Evolutionary conservation across 92 coral and sea anemone genomes (phyloP).

Genomic region (Pocillopora grandis): DNA sequence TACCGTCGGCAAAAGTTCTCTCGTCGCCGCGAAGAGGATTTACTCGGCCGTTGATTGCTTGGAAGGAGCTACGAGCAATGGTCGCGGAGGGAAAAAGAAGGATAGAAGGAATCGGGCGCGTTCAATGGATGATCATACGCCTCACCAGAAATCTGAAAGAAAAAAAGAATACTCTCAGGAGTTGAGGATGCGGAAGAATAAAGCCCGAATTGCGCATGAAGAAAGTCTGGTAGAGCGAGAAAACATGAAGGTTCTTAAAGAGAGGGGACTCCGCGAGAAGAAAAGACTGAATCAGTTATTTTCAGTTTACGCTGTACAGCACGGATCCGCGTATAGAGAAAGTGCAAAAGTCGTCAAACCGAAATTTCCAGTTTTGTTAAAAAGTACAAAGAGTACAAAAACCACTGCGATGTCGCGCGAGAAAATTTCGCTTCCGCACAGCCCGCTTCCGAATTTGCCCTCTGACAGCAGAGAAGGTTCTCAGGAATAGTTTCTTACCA

Average conservation of each 20-base stretch:
- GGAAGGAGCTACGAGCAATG: constrained; percentile 46
- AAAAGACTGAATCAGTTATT: constrained; percentile 70
- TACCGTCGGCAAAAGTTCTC: constrained; percentile 53
- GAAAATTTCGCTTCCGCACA: constrained; percentile 14
- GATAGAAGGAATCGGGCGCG: constrained; percentile 22
- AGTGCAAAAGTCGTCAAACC: constrained; percentile 74
- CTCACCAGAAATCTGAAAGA: constrained; percentile 52
- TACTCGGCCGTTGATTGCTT: constrained; percentile 68
- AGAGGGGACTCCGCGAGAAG: constrained; percentile 69
- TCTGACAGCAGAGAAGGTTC: constrained; percentile 19
- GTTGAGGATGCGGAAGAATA: constrained; percentile 58
- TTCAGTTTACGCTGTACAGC: constrained; percentile 85
- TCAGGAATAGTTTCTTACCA: constrained; percentile 2
- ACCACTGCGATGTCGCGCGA: constrained; percentile 43
- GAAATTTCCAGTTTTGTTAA: constrained; percentile 77
- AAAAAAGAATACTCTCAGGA: constrained; percentile 68
- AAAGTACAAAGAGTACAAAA: constrained; percentile 45
- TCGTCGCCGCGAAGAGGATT: constrained; percentile 70
- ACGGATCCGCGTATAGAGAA: constrained; percentile 74
- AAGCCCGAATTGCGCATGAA: constrained; percentile 51
- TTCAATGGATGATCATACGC: constrained; percentile 31
- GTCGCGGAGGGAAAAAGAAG: constrained; percentile 48
- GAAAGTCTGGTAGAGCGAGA: constrained; percentile 34
- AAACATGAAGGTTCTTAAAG: constrained; percentile 46
- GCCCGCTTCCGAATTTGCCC: constrained; percentile 46